Percentiles rank a stretch among this genome's conserved stretches.
Conservation (phyloP, 2,888 invertebrate species). For the Zhuqinia jingwanae region DNA sequence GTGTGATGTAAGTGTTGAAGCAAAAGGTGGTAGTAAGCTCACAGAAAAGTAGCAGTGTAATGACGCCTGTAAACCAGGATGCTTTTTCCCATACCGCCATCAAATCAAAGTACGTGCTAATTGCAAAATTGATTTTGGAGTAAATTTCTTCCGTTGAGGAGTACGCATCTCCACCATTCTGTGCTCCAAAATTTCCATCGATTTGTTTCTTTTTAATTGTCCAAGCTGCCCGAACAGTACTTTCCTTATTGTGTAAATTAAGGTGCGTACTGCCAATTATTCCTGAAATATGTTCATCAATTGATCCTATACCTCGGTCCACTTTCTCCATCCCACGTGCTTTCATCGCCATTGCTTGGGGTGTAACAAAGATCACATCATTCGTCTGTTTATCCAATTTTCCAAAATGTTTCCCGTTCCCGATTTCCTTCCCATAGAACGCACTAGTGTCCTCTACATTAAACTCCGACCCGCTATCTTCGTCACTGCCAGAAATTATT, state of each 20-base stretch:
- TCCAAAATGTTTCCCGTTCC: neutral
- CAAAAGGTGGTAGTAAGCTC: conserved; percentile 57
- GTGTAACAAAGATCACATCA: conserved; percentile 20
- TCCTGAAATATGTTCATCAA: conserved; percentile 27
- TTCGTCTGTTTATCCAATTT: neutral
- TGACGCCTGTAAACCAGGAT: conserved; percentile 45
- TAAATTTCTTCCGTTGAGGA: neutral
- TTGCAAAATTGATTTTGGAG: conserved; percentile 42
- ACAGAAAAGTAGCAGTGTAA: conserved; percentile 60
- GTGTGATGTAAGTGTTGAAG: conserved; percentile 50
- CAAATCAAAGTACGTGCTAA: conserved; percentile 60
- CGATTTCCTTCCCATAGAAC: neutral
- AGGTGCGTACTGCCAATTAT: neutral
- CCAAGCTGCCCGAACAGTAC: neutral
- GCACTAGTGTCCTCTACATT: neutral
- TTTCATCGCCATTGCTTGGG: conserved; percentile 11
- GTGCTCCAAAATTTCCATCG: neutral
- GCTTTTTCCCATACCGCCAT: conserved; percentile 55
- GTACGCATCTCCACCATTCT: neutral
- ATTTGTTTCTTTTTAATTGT: neutral
- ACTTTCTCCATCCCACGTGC: neutral
- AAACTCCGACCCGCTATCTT: neutral
- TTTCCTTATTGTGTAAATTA: neutral
- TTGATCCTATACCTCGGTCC: neutral
- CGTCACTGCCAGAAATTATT: neutral